Conservation (phyloP, 2,888 invertebrate genomes). For the Drosophila neonasuta region DNA sequence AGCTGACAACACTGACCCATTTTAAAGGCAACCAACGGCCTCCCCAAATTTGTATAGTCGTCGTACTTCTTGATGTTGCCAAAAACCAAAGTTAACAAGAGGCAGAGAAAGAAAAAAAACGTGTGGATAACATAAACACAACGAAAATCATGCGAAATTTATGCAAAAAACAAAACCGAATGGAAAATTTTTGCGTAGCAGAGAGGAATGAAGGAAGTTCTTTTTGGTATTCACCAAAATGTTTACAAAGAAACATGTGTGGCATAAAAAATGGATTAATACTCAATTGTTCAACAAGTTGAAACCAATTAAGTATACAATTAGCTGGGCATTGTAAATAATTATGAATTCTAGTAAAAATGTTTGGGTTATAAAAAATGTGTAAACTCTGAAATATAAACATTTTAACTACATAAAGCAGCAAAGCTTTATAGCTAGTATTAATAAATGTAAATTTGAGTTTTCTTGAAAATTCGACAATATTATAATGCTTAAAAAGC, state of each 20-base stretch:
- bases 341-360: not conserved
- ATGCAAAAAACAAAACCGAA: slow-evolving; percentile 5
- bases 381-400: no score
- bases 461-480: no score
- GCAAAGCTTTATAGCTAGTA: no score
- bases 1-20: slow-evolving; percentile 68
- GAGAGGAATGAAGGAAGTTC: slow-evolving; percentile 12
- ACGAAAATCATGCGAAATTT: slow-evolving; percentile 30
- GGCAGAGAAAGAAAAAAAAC: slow-evolving; percentile 4
- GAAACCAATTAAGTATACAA: slow-evolving; percentile 12
- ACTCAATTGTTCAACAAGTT: slow-evolving; percentile 23
- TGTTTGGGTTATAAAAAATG: not conserved
- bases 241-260: not conserved
- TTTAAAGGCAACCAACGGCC: slow-evolving; percentile 27
- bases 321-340: not conserved
- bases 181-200: slow-evolving; percentile 22
- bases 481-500: no score
- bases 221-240: not conserved
- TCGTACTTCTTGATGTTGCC: slow-evolving; percentile 1
- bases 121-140: slow-evolving; percentile 31
- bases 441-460: no score
- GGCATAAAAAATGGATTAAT: not conserved
- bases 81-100: not conserved
- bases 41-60: slow-evolving; percentile 15
- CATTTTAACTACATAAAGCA: no score